Conservation (phyloP, 2,113 vertebrate species). For the Oostethus manadensis region DNA sequence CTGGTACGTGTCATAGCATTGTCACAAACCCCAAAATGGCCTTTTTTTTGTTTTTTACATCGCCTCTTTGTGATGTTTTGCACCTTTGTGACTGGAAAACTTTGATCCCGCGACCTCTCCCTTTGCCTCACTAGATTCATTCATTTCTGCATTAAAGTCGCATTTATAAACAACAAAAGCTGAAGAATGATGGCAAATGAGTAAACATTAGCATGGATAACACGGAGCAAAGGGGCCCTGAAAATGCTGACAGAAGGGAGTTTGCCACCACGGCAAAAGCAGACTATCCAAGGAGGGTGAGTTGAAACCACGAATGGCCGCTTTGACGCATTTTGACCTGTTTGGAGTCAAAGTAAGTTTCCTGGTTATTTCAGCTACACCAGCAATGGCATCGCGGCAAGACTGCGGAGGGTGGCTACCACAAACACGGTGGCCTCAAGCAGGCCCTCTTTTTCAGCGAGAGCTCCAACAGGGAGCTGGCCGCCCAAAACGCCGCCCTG, state of each 20-base stretch:
- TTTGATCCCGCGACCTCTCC: not conserved
- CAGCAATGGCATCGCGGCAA: not conserved
- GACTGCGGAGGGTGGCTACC: not conserved
- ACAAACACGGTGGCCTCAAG: conserved; percentile 2
- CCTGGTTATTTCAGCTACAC: not conserved
- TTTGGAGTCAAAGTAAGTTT: not conserved
- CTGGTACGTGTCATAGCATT: not conserved
- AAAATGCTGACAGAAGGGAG: not conserved
- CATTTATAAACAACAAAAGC: not conserved
- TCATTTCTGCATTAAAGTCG: not conserved
- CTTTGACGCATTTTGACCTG: not conserved
- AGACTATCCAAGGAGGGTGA: conserved; percentile 6
- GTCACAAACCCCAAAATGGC: conserved; percentile 1
- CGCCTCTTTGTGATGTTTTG: not conserved
- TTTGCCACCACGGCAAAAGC: not conserved
- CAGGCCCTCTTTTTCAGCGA: conserved; percentile 6
- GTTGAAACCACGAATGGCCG: not conserved
- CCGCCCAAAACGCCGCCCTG: not conserved
- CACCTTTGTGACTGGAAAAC: not conserved
- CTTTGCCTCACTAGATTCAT: not conserved
- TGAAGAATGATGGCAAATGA: not conserved
- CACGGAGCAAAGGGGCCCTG: not conserved
- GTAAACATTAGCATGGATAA: conserved; percentile 1
- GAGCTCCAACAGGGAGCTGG: not conserved
- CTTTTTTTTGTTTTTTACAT: not conserved